phyloP scores from a whole-genome alignment of 2,113 vertebrate genomes.

The Grallaria varia region DNA sequence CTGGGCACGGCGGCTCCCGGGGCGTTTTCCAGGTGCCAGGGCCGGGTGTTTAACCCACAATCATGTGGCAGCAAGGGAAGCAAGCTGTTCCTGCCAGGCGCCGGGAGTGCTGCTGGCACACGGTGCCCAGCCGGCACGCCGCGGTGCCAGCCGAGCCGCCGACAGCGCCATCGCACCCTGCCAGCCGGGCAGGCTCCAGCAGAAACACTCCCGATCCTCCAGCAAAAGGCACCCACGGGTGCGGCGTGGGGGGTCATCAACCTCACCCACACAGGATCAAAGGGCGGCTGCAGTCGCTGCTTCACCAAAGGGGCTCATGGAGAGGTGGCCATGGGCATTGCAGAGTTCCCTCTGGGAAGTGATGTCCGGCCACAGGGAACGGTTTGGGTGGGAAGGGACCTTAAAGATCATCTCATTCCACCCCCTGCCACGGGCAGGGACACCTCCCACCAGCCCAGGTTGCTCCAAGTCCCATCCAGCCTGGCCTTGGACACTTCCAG shows the following conservation, averaged over 20 bases:
- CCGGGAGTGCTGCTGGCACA: neutral
- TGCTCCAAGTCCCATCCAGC: too few relatives aligned
- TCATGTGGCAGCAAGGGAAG: neutral
- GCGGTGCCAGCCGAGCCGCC: neutral
- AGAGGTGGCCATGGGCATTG: fast-evolving
- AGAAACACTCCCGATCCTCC: neutral
- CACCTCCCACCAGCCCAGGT: neutral
- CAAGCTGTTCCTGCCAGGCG: constrained; percentile 1
- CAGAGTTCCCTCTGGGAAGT: fast-evolving
- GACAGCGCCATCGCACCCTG: neutral
- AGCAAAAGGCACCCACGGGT: too few relatives aligned
- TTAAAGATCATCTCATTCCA: neutral
- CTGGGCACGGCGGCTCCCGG: neutral
- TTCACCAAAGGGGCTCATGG: too few relatives aligned
- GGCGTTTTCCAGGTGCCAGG: too few relatives aligned
- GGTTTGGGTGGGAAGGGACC: neutral
- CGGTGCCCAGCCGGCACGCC: neutral
- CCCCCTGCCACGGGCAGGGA: neutral
- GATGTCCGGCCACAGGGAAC: fast-evolving
- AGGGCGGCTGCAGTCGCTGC: too few relatives aligned
- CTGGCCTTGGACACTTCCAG: neutral
- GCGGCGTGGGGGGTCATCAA: too few relatives aligned
- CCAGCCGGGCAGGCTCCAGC: neutral
- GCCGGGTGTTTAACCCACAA: neutral
- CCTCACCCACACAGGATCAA: too few relatives aligned